A percentile compares a stretch with the other conserved stretches of the same genome.
Evolutionary conservation across 2,797 vertebrate genomes (phyloP).

Genomic region (Brotula barbata): DNA sequence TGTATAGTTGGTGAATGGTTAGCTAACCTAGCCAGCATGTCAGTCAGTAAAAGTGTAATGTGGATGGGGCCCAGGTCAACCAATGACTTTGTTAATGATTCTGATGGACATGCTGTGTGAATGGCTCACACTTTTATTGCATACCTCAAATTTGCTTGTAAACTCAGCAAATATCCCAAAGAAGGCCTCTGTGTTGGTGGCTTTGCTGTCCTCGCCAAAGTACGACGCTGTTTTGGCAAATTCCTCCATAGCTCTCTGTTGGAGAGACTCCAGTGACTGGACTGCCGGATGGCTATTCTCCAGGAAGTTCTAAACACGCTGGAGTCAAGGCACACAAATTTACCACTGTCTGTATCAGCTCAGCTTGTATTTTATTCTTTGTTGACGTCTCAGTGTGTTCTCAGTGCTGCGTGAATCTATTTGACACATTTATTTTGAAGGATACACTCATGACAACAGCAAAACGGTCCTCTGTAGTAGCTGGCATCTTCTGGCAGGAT

Average conservation of each 20-base stretch:
- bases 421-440: slow-evolving; percentile 56
- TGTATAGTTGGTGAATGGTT: too few species aligned
- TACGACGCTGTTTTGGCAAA: slow-evolving; percentile 89
- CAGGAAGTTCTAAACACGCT: slow-evolving; percentile 85
- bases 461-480: slow-evolving; percentile 88
- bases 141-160: slow-evolving; percentile 94
- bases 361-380: too few species aligned
- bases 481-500: slow-evolving; percentile 89
- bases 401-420: background rate
- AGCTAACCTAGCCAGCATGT: too few species aligned
- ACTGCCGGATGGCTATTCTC: slow-evolving; percentile 91
- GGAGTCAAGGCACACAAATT: slow-evolving; percentile 66
- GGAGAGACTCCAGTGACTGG: slow-evolving; percentile 89
- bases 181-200: slow-evolving; percentile 90
- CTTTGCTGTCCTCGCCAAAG: slow-evolving; percentile 92
- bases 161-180: slow-evolving; percentile 97
- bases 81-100: too few species aligned
- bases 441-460: slow-evolving; percentile 93
- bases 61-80: too few species aligned
- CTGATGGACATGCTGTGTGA: background rate
- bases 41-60: too few species aligned
- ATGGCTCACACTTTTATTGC: slow-evolving; percentile 18
- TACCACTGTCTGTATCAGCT: too few species aligned
- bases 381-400: background rate
- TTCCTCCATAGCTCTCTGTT: slow-evolving; percentile 90